phyloP scores from a whole-genome alignment of 2,888 invertebrate genomes.

The Philereme transversata region DNA sequence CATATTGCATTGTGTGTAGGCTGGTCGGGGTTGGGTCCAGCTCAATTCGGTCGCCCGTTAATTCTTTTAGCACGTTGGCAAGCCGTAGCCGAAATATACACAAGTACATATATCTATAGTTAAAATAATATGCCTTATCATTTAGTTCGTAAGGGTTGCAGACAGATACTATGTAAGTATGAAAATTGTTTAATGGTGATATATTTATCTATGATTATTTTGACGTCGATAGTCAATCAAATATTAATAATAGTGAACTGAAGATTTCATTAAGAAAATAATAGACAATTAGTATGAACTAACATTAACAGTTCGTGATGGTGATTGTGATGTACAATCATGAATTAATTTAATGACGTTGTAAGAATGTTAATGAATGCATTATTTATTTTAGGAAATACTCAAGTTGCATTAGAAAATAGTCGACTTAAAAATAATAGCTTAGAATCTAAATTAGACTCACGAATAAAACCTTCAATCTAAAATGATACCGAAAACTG shows the following conservation, averaged over 20 bases:
- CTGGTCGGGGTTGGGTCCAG: too few relatives aligned
- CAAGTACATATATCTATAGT: conserved; percentile 42
- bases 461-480: background rate
- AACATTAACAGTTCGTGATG: too few relatives aligned
- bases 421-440: background rate
- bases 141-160: conserved; percentile 17
- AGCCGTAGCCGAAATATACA: conserved; percentile 54
- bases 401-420: background rate
- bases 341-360: background rate
- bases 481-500: too few relatives aligned
- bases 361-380: background rate
- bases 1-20: too few relatives aligned
- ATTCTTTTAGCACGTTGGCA: conserved; percentile 45
- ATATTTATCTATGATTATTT: too few relatives aligned
- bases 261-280: too few relatives aligned
- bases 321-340: background rate
- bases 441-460: background rate
- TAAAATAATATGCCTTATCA: conserved; percentile 32
- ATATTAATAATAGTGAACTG: too few relatives aligned
- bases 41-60: too few relatives aligned
- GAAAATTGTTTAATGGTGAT: background rate
- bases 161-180: conserved; percentile 3
- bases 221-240: too few relatives aligned
- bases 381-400: too few relatives aligned
- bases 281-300: background rate